phyloP scores from a whole-genome alignment of 2,797 vertebrate species.

The Fistularia tabacaria region DNA sequence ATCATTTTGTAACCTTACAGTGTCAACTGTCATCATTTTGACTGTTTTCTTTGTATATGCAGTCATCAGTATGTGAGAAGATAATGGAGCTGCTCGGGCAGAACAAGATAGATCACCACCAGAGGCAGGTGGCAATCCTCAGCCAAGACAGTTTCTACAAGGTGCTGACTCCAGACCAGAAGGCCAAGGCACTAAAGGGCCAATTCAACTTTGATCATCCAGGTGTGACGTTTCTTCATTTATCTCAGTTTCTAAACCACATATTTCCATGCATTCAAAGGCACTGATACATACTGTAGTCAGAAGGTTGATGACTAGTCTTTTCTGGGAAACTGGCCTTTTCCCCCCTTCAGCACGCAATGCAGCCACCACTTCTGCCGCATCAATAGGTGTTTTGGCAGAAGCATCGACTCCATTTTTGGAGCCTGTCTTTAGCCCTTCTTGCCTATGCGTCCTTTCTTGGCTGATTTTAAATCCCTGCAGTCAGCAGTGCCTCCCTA shows the following conservation, averaged over 20 bases:
- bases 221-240: constrained; percentile 68
- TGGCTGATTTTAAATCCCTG: constrained; percentile 36
- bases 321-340: no score
- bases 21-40: no score
- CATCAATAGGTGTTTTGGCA: constrained; percentile 18
- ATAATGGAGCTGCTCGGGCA: constrained; percentile 97
- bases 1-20: no score
- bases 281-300: no score
- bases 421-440: constrained; percentile 27
- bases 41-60: constrained; percentile 12
- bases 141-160: constrained; percentile 98
- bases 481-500: constrained; percentile 51
- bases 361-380: constrained; percentile 1
- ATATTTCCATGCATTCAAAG: no score
- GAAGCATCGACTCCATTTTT: constrained; percentile 46
- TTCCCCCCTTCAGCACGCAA: not conserved
- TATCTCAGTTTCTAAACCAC: not conserved
- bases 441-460: constrained; percentile 39
- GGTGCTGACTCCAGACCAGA: constrained; percentile 92
- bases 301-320: no score
- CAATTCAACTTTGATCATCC: constrained; percentile 99
- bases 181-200: constrained; percentile 90
- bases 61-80: constrained; percentile 95
- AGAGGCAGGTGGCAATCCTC: constrained; percentile 93
- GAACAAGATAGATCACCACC: constrained; percentile 91